A percentile compares a stretch with the other conserved stretches of the same genome.
These are phyloP conservation scores for Phasianus colchicus DNA, from an alignment of 2,113 vertebrate species.

Conservation along the genomic window DNA sequence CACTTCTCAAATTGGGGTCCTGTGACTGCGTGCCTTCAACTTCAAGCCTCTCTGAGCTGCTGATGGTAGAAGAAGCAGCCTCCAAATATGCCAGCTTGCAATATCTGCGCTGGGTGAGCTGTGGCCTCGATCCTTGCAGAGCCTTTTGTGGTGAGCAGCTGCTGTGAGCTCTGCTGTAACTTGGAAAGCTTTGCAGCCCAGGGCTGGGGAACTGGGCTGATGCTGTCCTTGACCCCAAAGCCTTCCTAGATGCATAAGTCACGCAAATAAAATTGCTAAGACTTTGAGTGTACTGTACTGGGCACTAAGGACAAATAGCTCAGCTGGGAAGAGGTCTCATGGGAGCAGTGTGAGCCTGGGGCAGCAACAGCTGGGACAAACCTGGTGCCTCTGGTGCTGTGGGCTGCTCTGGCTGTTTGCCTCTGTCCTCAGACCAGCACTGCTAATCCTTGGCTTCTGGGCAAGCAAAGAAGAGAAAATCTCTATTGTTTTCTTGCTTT, in stretches of 20 bases:
- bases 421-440: not conserved
- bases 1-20: fast-evolving
- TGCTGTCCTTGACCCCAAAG: fast-evolving
- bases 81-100: not conserved
- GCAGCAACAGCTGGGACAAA: not conserved
- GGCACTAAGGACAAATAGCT: not conserved
- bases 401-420: not conserved
- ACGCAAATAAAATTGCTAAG: fast-evolving
- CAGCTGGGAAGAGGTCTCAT: not conserved
- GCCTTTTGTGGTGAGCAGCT: not conserved
- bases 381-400: not conserved
- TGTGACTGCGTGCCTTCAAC: not conserved
- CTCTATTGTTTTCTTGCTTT: not conserved
- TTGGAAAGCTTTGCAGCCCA: not conserved
- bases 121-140: not conserved
- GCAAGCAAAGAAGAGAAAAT: not conserved
- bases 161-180: not conserved
- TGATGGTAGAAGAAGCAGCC: not conserved
- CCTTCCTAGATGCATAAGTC: not conserved
- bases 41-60: not conserved
- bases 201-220: not conserved
- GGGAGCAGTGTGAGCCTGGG: not conserved
- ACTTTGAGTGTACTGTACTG: fast-evolving
- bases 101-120: fast-evolving
- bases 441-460: not conserved